Evolutionary conservation across 2,888 invertebrate genomes (phyloP).

Genomic region (Lithodes maja): DNA sequence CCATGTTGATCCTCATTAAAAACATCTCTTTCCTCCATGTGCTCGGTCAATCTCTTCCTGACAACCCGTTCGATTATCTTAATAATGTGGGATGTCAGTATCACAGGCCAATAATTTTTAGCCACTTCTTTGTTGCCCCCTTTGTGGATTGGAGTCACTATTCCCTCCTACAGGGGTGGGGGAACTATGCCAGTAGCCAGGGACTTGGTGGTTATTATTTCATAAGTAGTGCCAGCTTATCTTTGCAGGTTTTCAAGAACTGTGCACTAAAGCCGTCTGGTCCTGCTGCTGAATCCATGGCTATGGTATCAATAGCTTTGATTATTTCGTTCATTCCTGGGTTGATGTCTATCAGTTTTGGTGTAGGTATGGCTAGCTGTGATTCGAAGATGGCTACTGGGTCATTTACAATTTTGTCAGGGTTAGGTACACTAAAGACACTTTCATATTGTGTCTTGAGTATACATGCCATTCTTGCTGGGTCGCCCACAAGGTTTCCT

Average conservation of each 20-base stretch:
- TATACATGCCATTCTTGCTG: not conserved
- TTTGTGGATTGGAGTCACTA: not conserved
- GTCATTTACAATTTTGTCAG: slow-evolving; percentile 1
- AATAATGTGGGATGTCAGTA: not conserved
- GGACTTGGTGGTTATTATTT: not conserved
- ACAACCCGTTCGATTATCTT: too few relatives aligned
- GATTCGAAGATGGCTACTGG: not conserved
- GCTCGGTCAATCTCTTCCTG: not conserved
- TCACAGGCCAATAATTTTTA: not conserved
- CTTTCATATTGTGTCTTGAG: slow-evolving; percentile 16
- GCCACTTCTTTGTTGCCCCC: not conserved
- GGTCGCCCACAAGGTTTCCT: slow-evolving; percentile 26
- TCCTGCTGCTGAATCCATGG: not conserved
- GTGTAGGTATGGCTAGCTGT: slow-evolving; percentile 11
- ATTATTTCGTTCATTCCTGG: slow-evolving; percentile 1
- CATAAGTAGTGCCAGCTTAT: not conserved
- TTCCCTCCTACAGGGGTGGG: not conserved
- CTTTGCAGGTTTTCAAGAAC: slow-evolving; percentile 7
- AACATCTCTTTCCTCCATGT: slow-evolving; percentile 5
- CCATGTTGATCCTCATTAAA: slow-evolving; percentile 5
- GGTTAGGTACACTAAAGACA: slow-evolving; percentile 2
- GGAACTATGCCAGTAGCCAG: not conserved
- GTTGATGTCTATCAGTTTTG: not conserved
- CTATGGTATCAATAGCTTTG: not conserved
- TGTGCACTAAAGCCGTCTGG: slow-evolving; percentile 3